Evolutionary conservation across 23 tunicate genomes (phyloP).

Genomic region (Styela clava): DNA sequence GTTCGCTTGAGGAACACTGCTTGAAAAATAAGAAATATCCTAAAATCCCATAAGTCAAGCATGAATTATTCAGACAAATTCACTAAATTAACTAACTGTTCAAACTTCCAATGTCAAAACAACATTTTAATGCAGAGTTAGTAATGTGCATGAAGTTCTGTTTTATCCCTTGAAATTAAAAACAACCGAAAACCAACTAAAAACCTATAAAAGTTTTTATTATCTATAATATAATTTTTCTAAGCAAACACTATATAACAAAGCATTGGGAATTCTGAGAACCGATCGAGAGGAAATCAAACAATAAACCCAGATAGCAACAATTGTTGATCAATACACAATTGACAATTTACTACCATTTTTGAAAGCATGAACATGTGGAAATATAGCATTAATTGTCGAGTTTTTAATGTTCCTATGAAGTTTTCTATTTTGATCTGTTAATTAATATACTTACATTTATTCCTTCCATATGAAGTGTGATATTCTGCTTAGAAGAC

Average conservation of each 20-base stretch:
- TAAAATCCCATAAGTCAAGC: not conserved
- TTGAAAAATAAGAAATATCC: not conserved
- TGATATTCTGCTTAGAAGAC: conserved; percentile 52
- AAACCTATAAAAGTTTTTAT: too few species aligned
- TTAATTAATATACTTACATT: too few species aligned
- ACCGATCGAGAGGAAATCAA: not conserved
- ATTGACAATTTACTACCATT: not conserved
- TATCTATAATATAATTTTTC: too few species aligned
- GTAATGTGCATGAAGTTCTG: too few species aligned
- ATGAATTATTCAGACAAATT: not conserved
- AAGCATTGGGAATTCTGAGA: too few species aligned
- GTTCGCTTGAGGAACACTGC: not conserved
- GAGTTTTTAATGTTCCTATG: not conserved
- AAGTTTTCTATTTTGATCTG: not conserved
- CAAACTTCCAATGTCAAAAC: too few species aligned
- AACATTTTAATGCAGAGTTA: too few species aligned
- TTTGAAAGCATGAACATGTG: not conserved
- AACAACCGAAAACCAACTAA: too few species aligned
- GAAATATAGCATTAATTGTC: not conserved
- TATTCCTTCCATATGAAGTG: conserved; percentile 47
- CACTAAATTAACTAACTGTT: too few species aligned
- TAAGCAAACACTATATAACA: too few species aligned
- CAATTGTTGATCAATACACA: too few species aligned
- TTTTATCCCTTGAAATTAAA: too few species aligned
- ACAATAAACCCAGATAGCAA: not conserved